A percentile compares a stretch with the other conserved stretches of the same genome.
These are phyloP conservation scores for Drosophila paucipuncta DNA, from an alignment of 2,888 invertebrate species.

Conservation along the genomic window DNA sequence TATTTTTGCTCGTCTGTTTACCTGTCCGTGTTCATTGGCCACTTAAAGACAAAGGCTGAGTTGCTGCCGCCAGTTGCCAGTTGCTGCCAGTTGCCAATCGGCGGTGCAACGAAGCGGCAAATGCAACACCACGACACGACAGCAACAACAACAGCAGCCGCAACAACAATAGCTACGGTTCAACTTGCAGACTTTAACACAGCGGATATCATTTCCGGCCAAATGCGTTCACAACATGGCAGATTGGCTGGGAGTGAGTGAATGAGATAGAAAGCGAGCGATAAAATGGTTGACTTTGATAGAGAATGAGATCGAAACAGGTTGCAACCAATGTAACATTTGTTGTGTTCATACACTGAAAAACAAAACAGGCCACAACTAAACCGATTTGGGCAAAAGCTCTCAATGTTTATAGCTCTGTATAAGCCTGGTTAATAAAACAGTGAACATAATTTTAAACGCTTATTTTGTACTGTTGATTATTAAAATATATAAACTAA, in stretches of 20 bases:
- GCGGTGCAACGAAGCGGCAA: slow-evolving; percentile 76
- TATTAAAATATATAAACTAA: background rate
- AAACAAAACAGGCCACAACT: background rate
- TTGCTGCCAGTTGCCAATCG: slow-evolving; percentile 65
- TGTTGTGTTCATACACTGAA: background rate
- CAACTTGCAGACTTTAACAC: slow-evolving; percentile 68
- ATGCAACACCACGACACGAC: slow-evolving; percentile 77
- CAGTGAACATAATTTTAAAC: background rate
- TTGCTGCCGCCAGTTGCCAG: slow-evolving; percentile 41
- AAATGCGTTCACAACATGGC: slow-evolving; percentile 74
- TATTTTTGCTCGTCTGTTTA: slow-evolving; percentile 25
- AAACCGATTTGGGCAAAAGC: background rate
- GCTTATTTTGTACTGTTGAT: background rate
- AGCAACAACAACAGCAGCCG: slow-evolving; percentile 24
- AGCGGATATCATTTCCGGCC: slow-evolving; percentile 79
- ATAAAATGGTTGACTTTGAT: background rate
- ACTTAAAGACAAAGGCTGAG: slow-evolving; percentile 68
- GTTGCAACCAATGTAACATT: background rate
- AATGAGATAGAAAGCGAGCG: background rate
- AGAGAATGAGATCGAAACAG: background rate
- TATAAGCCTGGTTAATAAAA: background rate
- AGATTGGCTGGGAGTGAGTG: slow-evolving; percentile 6
- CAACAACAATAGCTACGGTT: slow-evolving; percentile 23
- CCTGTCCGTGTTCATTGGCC: slow-evolving; percentile 68
- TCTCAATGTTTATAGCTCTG: background rate